phyloP scores from a whole-genome alignment of 1,140 invertebrate species.

The Radopholus similis region DNA sequence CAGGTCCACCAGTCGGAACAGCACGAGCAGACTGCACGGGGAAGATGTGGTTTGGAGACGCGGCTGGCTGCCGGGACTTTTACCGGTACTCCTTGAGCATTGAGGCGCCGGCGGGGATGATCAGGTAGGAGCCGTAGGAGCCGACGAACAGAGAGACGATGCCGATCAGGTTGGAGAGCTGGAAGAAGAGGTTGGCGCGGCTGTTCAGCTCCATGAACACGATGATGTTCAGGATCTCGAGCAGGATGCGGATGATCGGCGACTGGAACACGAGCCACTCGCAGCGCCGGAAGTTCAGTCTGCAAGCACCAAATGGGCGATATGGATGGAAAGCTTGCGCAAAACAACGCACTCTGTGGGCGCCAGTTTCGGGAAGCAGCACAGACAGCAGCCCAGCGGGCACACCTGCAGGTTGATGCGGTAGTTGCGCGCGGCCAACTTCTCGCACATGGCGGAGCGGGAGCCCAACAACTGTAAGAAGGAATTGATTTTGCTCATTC shows the following conservation, averaged over 20 bases:
- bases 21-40: constrained; percentile 40
- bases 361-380: constrained; percentile 43
- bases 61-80: too few species aligned
- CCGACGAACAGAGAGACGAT: constrained; percentile 52
- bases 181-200: constrained; percentile 43
- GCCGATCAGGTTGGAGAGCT: constrained; percentile 51
- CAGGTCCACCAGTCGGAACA: constrained; percentile 53
- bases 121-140: constrained; percentile 53
- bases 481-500: background rate
- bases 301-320: constrained; percentile 7
- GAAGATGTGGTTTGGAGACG: too few species aligned
- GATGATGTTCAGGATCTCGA: constrained; percentile 50
- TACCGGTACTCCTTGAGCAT: background rate
- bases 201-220: constrained; percentile 49
- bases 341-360: constrained; percentile 42
- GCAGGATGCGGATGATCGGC: constrained; percentile 43
- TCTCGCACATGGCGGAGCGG: constrained; percentile 39
- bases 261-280: constrained; percentile 57
- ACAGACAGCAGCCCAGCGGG: constrained; percentile 43
- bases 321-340: too few species aligned
- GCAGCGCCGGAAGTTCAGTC: constrained; percentile 44
- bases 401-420: constrained; percentile 33
- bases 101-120: constrained; percentile 47
- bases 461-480: constrained; percentile 42
- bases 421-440: constrained; percentile 20